Percentiles rank a stretch among this genome's conserved stretches.
Evolutionary conservation across 2,888 invertebrate species (phyloP).

Genomic region (Dryobotodes eremita): DNA sequence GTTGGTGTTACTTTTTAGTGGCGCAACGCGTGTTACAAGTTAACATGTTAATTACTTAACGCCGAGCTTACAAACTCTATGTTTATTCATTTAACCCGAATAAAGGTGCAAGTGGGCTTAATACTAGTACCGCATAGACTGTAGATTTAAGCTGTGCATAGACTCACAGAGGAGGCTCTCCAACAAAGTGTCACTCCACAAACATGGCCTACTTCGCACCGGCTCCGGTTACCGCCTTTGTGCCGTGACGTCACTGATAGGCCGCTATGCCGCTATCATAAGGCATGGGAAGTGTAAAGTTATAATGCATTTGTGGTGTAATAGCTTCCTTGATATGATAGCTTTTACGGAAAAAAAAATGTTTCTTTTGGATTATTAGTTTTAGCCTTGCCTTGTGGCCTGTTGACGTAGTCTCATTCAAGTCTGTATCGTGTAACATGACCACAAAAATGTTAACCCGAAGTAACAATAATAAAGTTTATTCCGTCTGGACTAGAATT

Average conservation of each 20-base stretch:
- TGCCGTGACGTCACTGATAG: conserved; percentile 45
- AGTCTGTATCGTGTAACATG: not conserved
- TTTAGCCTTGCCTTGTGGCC: not conserved
- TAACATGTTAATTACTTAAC: no score
- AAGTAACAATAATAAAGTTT: not conserved
- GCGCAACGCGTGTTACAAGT: no score
- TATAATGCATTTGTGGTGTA: conserved; percentile 1
- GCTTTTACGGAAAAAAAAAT: no score
- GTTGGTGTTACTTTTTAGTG: no score
- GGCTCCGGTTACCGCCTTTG: conserved; percentile 57
- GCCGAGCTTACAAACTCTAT: no score
- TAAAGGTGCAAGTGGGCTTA: no score
- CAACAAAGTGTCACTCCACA: conserved; percentile 51
- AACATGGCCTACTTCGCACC: conserved; percentile 63
- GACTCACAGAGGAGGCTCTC: conserved; percentile 35
- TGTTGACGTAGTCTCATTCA: not conserved
- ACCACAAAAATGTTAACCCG: no score
- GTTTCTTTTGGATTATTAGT: no score
- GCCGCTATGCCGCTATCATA: not conserved
- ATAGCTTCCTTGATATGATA: not conserved
- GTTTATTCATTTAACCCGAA: no score
- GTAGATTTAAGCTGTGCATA: conserved; percentile 34
- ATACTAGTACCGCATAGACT: not conserved
- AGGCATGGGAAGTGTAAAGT: not conserved
- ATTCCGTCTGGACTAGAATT: not conserved